Evolutionary conservation across 2,797 vertebrate genomes (phyloP).

Genomic region (Poecilia wingei): DNA sequence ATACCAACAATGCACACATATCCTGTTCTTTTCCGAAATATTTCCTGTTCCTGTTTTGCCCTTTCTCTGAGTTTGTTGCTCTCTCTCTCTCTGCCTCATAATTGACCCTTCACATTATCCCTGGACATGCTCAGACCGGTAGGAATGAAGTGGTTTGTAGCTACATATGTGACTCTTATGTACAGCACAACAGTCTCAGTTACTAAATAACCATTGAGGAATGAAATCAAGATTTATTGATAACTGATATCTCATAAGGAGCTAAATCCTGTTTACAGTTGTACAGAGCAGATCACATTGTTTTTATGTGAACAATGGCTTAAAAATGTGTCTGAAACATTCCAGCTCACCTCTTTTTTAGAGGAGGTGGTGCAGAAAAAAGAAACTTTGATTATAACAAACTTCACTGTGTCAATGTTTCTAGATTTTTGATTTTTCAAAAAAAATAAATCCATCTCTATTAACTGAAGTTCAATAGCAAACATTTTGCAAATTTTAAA

Average conservation of each 20-base stretch:
- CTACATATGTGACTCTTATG: background rate
- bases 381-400: background rate
- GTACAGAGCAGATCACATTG: background rate
- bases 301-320: background rate
- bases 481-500: background rate
- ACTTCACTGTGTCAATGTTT: background rate
- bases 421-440: too few relatives aligned
- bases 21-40: slow-evolving; percentile 65
- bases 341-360: background rate
- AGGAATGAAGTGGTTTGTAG: background rate
- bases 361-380: background rate
- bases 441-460: background rate
- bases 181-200: background rate
- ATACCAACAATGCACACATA: slow-evolving; percentile 48
- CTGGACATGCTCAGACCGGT: background rate
- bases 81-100: slow-evolving; percentile 21
- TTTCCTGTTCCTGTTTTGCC: slow-evolving; percentile 73
- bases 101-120: slow-evolving; percentile 30
- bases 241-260: too few relatives aligned
- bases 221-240: background rate
- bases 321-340: background rate
- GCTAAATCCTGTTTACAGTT: background rate
- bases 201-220: background rate
- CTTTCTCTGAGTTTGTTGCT: slow-evolving; percentile 17
- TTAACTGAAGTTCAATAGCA: background rate